Base-by-base conservation (phyloP, 1,140 invertebrate species). In the Anagrus nilaparvatae region DNA sequence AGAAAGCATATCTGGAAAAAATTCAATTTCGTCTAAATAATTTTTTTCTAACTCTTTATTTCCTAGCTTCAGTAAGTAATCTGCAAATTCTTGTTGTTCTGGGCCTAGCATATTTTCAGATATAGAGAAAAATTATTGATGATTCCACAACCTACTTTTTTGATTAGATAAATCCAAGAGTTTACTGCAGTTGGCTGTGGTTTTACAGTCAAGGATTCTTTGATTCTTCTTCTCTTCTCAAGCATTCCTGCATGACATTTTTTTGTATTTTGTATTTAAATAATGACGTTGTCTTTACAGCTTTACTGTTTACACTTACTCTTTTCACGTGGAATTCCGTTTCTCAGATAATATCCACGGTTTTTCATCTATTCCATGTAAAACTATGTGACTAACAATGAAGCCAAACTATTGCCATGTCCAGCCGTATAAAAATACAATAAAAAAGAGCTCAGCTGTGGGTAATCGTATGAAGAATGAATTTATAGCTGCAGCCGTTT, bases 201-300 rank as follows among this genome's bases (percentile, higher is more conserved):
- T 24, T 46, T 45, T 9, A 58, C 44, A 10, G 53, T 51, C 10
- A 54, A 30, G 9, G 47, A 21, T 47, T 56, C 52, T 12, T 47
- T 5, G 40, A 53, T 48, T 35, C 50, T 49, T 4, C 51, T 49
- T 0, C 43, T 46, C 20, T 49, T 35, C 1, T 55, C 14, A 3
- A 55, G 6, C 10, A 42, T 31, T 47, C 52, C 47, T 12, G 46
- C 51, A 9, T 52, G 51, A 18, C 53, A 53, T 52, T 20, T 9
- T 33, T 48, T 14, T 54, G 20, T 8, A 54, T 9, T 2, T 43
- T 48, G 23, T 38, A 41, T 30, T 21, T 23, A n/a, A 35, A 43
- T 7, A 47, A 16, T 52, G 53, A 52, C 1, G 49, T 40, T 3
- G 48, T 53, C 38, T 60, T 56, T 35, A 57, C 53, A 43, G 44